phyloP scores from a whole-genome alignment of 2,113 vertebrate genomes.

The Notarius lentiginosus region DNA sequence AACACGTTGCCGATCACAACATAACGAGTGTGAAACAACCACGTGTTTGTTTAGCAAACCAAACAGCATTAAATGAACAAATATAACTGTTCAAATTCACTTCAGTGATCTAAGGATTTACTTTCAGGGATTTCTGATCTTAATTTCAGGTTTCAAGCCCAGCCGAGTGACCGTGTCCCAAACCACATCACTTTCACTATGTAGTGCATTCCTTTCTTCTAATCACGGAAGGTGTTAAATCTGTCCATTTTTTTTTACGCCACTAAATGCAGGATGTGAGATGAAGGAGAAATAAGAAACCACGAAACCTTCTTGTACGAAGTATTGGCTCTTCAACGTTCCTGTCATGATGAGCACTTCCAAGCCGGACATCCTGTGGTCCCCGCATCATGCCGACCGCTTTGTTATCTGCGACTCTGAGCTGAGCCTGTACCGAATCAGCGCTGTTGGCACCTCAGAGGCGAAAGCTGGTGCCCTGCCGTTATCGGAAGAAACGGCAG shows the following conservation, averaged over 20 bases:
- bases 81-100: neutral
- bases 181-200: neutral
- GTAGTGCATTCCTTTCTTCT: neutral
- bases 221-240: neutral
- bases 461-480: constrained; percentile 86
- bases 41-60: neutral
- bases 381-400: constrained; percentile 91
- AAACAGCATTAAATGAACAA: neutral
- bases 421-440: constrained; percentile 91
- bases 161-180: no score
- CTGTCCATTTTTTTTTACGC: neutral
- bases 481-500: constrained; percentile 88
- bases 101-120: neutral
- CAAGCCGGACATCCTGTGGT: constrained; percentile 97
- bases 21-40: neutral
- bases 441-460: constrained; percentile 82
- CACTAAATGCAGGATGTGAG: neutral
- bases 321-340: neutral
- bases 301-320: neutral
- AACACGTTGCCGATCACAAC: neutral
- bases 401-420: constrained; percentile 97
- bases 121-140: neutral
- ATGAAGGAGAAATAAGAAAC: neutral
- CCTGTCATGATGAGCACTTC: constrained; percentile 87
- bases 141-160: neutral